A percentile compares a stretch with the other conserved stretches of the same genome.
These are phyloP conservation scores for Carterocephalus palaemon DNA, from an alignment of 2,888 invertebrate genomes.

Conservation along the genomic window DNA sequence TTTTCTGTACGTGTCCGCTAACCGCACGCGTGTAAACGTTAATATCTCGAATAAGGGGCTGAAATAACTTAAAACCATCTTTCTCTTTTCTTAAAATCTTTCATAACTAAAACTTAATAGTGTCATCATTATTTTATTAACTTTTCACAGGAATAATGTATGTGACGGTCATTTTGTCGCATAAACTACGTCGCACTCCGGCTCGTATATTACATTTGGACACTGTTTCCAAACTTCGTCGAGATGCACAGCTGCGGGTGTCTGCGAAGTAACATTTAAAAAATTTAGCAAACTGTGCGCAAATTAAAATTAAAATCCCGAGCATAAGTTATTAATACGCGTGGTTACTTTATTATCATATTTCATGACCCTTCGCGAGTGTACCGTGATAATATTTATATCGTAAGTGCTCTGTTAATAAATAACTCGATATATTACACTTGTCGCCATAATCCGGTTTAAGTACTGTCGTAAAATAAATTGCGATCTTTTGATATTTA, in stretches of 20 bases:
- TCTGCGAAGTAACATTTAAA: constrained; percentile 14
- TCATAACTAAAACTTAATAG: too few species aligned
- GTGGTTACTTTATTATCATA: not conserved
- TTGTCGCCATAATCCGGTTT: too few species aligned
- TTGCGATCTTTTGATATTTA: too few species aligned
- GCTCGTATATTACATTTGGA: constrained; percentile 19
- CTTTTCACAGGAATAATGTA: not conserved
- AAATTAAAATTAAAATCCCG: constrained; percentile 13
- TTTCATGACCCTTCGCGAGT: not conserved
- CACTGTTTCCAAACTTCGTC: constrained; percentile 18
- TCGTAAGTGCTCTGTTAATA: not conserved
- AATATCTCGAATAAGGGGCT: too few species aligned
- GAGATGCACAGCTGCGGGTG: constrained; percentile 21
- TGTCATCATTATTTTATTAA: not conserved
- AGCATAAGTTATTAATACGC: constrained; percentile 4
- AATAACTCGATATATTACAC: too few species aligned
- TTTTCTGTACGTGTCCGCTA: too few species aligned
- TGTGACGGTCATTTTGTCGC: constrained; percentile 8
- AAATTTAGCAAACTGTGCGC: constrained; percentile 9
- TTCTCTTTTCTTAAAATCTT: too few species aligned
- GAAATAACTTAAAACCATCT: too few species aligned
- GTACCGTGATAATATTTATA: not conserved
- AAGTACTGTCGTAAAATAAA: too few species aligned
- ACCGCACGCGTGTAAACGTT: too few species aligned
- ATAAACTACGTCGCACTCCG: constrained; percentile 13